A percentile compares a stretch with the other conserved stretches of the same genome.
phyloP scores from a whole-genome alignment of 2,113 vertebrate genomes.

The Caranx melampygus region DNA sequence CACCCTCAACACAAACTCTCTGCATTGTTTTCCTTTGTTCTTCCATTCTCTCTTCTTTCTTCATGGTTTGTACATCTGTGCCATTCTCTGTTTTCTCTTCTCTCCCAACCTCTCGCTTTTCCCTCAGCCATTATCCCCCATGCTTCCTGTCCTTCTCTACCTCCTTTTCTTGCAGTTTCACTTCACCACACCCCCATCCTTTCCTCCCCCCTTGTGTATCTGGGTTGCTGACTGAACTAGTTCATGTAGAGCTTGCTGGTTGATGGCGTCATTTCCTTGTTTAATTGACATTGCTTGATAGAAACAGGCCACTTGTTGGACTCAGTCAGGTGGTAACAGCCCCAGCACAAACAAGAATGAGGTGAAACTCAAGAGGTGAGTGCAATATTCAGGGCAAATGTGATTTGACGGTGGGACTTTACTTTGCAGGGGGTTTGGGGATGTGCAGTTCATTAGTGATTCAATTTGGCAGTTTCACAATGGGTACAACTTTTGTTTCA shows the following conservation, averaged over 20 bases:
- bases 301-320: conserved; percentile 65
- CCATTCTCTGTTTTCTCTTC: background rate
- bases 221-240: conserved; percentile 74
- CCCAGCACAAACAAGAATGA: background rate
- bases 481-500: background rate
- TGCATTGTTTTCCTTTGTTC: background rate
- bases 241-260: conserved; percentile 56
- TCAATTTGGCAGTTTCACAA: background rate
- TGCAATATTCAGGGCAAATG: background rate
- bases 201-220: conserved; percentile 44
- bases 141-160: background rate
- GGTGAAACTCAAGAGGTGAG: background rate
- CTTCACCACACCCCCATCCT: background rate
- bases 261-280: conserved; percentile 54
- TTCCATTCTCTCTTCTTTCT: background rate
- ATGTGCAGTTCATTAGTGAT: background rate
- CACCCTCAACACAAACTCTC: background rate
- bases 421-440: background rate
- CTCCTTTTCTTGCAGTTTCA: background rate
- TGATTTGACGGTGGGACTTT: background rate
- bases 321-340: conserved; percentile 48
- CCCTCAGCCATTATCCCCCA: background rate
- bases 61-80: conserved; percentile 16
- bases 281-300: conserved; percentile 70
- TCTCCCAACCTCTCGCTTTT: conserved; percentile 1